A percentile compares a stretch with the other conserved stretches of the same genome.
Conservation (phyloP, 2,888 invertebrate genomes). For the Drosophila acutilabella region DNA sequence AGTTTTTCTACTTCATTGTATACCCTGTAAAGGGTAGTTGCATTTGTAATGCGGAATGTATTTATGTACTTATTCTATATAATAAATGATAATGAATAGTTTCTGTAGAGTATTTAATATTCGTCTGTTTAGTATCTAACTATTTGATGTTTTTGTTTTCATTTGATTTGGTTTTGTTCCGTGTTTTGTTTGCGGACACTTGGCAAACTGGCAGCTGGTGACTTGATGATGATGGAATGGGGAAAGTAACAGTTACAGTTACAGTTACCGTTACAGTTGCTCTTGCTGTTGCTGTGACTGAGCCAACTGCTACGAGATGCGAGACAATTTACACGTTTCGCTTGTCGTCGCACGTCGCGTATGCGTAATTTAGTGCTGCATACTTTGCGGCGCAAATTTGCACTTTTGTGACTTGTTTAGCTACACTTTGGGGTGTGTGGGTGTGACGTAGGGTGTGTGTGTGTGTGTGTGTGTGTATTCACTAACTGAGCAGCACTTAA, state of each 20-base stretch:
- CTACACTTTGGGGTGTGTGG: slow-evolving; percentile 34
- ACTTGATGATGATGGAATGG: slow-evolving; percentile 12
- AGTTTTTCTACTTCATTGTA: not conserved
- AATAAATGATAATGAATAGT: not conserved
- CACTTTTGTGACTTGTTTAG: slow-evolving; percentile 75
- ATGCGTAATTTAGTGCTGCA: slow-evolving; percentile 81
- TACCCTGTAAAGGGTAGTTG: not conserved
- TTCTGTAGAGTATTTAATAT: slow-evolving; percentile 30
- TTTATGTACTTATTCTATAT: too few relatives aligned
- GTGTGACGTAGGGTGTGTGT: slow-evolving; percentile 5
- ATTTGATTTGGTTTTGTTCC: slow-evolving; percentile 54
- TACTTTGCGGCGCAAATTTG: slow-evolving; percentile 77
- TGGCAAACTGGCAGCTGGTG: slow-evolving; percentile 75
- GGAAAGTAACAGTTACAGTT: slow-evolving; percentile 13
- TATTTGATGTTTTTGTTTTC: slow-evolving; percentile 20
- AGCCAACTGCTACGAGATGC: slow-evolving; percentile 13
- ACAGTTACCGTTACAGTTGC: not conserved
- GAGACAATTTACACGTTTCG: slow-evolving; percentile 72
- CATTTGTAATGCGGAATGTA: too few relatives aligned
- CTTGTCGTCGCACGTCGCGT: slow-evolving; percentile 69
- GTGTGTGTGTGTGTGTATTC: slow-evolving; percentile 9
- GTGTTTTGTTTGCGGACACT: slow-evolving; percentile 77
- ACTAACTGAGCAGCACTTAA: slow-evolving; percentile 73
- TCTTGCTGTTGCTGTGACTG: slow-evolving; percentile 3
- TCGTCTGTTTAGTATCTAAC: not conserved